Evolutionary conservation across 2,888 invertebrate genomes (phyloP), one percentile per base, ranked within the genome.

Genomic region (Nemoura dubitans): DNA sequence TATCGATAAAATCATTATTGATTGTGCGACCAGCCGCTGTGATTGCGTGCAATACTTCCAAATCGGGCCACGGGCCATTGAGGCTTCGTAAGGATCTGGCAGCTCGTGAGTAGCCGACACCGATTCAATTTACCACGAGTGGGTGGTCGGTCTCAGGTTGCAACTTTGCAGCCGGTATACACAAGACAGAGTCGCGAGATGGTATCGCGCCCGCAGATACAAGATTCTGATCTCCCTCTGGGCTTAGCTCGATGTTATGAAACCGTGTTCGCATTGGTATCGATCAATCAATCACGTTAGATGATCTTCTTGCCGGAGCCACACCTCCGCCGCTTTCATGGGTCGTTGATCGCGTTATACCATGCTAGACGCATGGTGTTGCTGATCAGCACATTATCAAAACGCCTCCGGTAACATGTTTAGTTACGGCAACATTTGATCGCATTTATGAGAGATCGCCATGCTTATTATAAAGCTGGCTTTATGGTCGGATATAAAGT

Each of bases 281-380:
- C 59, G 59, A 59, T 59, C 59, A 59, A 59, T 59, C 59, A 59
- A 59, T 59, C 59, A 59, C 59, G 59, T 59, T 59, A 59, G 59
- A 59, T 59, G 59, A 59, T 59, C 59, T 59, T 59, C 59, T 59
- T 59, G 59, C 6, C 59, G 59, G 59, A 59, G 59, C 59, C 59
- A 59, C 59, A 59, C 59, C 59, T 59, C 59, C 59, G 36, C n/a
- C 36, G 59, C 59, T 59, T 59, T 21, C 59, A 59, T 21, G 59
- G 59, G 59, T 59, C 59, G 59, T 59, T 59, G 59, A 3, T 59
- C 59, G 21, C 21, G 10, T 59, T 16, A 7, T 59, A 21, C 59
- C 5, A 36, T 7, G 21, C 21, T 2, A 21, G 59, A 59, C 59
- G 14, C 16, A 59, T 59, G 59, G 59, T 21, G 21, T 59, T 36